These are phyloP conservation scores for Galago senegalensis DNA, from an alignment of 2,797 vertebrate species.

Conservation along the genomic window DNA sequence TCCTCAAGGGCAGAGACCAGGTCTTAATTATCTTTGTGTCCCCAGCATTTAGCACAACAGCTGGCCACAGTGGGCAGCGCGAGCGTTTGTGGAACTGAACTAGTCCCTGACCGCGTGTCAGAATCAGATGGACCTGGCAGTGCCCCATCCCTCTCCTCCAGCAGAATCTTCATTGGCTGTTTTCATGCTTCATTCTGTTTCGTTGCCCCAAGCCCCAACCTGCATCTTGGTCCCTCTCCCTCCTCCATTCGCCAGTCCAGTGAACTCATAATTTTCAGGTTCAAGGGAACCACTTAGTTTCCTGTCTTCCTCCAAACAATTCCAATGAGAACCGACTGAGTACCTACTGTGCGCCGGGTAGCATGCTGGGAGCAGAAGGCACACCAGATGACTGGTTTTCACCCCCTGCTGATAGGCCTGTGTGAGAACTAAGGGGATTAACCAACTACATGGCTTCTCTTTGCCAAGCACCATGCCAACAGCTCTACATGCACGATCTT, in stretches of 20 bases:
- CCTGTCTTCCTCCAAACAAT: neutral
- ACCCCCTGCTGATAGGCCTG: neutral
- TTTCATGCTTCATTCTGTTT: fast-evolving
- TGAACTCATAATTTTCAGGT: neutral
- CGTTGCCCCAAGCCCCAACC: neutral
- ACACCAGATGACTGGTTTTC: neutral
- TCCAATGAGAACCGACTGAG: neutral
- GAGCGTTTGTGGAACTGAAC: neutral
- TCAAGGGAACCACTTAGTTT: neutral
- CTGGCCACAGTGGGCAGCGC: neutral
- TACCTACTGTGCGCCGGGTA: neutral
- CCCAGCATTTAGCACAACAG: slow-evolving; percentile 44
- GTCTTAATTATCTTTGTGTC: neutral
- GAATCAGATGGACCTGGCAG: neutral
- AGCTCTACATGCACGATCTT: neutral
- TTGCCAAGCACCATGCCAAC: neutral
- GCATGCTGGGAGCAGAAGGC: neutral
- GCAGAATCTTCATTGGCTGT: fast-evolving
- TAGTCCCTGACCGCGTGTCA: neutral
- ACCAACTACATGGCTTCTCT: neutral
- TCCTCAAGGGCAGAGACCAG: slow-evolving; percentile 44
- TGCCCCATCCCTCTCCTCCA: neutral
- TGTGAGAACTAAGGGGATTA: neutral
- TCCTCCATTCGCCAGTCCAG: neutral
- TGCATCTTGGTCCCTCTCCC: neutral